phyloP scores from a whole-genome alignment of 2,113 vertebrate genomes.

The Corapipo altera region DNA sequence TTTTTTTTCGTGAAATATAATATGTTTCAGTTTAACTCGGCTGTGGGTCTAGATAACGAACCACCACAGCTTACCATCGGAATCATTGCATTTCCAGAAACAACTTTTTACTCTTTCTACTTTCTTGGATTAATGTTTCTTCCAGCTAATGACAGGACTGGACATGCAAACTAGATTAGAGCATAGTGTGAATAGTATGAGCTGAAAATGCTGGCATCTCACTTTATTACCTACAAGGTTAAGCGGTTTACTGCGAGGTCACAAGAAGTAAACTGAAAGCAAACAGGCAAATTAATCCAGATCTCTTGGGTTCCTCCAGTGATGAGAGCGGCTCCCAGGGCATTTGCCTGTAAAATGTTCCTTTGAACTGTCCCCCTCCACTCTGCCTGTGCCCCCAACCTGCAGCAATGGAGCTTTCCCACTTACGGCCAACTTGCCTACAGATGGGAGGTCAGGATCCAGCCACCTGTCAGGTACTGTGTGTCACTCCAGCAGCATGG shows the following conservation, averaged over 20 bases:
- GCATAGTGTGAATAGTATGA: slow-evolving; percentile 7
- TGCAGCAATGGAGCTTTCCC: not conserved
- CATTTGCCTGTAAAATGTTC: not conserved
- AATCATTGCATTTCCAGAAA: slow-evolving; percentile 49
- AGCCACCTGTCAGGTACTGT: too few relatives aligned
- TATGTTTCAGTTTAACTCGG: slow-evolving; percentile 56
- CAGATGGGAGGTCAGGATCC: not conserved
- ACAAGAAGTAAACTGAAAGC: not conserved
- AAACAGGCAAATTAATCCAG: not conserved
- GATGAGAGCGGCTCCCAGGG: fast-evolving
- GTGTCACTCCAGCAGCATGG: fast-evolving
- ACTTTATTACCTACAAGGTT: not conserved
- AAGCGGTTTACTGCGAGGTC: not conserved
- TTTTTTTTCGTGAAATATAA: slow-evolving; percentile 31
- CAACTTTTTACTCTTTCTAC: slow-evolving; percentile 34
- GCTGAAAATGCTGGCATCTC: not conserved
- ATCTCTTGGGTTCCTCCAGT: not conserved
- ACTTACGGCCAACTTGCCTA: fast-evolving
- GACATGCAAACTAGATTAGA: slow-evolving; percentile 48
- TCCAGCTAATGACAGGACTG: slow-evolving; percentile 47
- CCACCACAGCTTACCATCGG: slow-evolving; percentile 16
- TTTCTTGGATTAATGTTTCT: slow-evolving; percentile 35
- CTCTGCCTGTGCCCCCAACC: fast-evolving
- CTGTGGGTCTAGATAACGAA: slow-evolving; percentile 44
- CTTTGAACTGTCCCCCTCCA: not conserved